Evolutionary conservation across 2,113 vertebrate genomes (phyloP).

Genomic region (Lutjanus erythropterus): DNA sequence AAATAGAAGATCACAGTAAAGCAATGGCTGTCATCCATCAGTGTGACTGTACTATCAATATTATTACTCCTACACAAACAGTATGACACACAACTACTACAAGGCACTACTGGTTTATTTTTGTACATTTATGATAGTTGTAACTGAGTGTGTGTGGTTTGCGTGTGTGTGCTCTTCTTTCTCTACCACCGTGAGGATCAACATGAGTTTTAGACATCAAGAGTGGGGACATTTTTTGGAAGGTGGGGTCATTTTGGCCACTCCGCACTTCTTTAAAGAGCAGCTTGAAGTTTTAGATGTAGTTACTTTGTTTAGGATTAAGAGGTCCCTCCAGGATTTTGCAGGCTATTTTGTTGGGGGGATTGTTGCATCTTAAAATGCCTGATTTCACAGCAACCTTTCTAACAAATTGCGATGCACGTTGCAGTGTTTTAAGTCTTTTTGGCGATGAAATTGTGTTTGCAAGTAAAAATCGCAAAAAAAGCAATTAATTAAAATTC

Average conservation of each 20-base stretch:
- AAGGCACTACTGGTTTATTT: background rate
- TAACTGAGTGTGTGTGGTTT: background rate
- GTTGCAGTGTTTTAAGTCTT: too few relatives aligned
- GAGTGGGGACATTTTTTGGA: background rate
- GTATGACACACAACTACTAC: constrained; percentile 11
- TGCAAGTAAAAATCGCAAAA: too few relatives aligned
- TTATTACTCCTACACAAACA: constrained; percentile 34
- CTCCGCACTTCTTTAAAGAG: background rate
- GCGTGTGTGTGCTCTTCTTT: background rate
- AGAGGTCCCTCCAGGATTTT: too few relatives aligned
- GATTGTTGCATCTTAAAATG: too few relatives aligned
- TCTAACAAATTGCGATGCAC: too few relatives aligned
- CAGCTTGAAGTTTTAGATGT: background rate
- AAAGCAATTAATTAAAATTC: too few relatives aligned
- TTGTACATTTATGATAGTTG: background rate
- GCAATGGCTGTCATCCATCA: constrained; percentile 22
- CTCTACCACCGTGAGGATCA: background rate
- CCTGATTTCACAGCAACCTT: too few relatives aligned
- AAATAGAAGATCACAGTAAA: background rate
- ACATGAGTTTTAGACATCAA: too few relatives aligned
- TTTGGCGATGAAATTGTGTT: too few relatives aligned
- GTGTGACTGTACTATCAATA: constrained; percentile 24
- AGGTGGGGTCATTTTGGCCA: background rate
- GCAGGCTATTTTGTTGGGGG: too few relatives aligned
- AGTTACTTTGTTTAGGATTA: background rate